These are phyloP conservation scores for Chromoteleia sp. DNA, from an alignment of 2,888 invertebrate species.

Conservation along the genomic window DNA sequence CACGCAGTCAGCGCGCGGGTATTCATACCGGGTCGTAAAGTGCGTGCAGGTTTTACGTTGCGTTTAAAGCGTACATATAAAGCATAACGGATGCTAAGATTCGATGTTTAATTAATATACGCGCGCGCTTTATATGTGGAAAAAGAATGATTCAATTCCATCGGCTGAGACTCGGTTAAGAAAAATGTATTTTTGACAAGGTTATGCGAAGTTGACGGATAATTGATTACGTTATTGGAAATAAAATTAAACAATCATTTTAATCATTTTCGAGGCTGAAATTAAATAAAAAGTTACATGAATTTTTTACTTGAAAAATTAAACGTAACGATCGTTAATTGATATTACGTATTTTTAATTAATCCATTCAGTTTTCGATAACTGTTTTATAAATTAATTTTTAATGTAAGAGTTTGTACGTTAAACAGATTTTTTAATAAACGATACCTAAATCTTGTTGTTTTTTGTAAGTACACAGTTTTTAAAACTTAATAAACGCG, in stretches of 20 bases:
- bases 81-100: conserved; percentile 54
- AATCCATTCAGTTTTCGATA: too few species aligned
- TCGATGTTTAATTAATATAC: conserved; percentile 48
- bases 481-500: too few species aligned
- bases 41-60: conserved; percentile 11
- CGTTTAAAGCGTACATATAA: conserved; percentile 41
- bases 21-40: conserved; percentile 36
- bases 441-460: too few species aligned
- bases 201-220: background rate
- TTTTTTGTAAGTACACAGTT: too few species aligned
- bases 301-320: too few species aligned
- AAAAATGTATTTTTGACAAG: background rate
- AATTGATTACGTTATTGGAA: background rate
- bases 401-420: too few species aligned
- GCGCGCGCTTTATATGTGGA: conserved; percentile 13
- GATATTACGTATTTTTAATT: too few species aligned
- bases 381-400: too few species aligned
- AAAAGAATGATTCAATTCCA: conserved; percentile 21
- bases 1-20: conserved; percentile 45
- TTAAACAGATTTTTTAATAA: too few species aligned
- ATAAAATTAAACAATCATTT: background rate
- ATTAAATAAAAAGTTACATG: too few species aligned
- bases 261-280: too few species aligned
- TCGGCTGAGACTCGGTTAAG: background rate
- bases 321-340: too few species aligned